phyloP scores from a whole-genome alignment of 2,888 invertebrate genomes.

The Lepetodrilus schrolli region DNA sequence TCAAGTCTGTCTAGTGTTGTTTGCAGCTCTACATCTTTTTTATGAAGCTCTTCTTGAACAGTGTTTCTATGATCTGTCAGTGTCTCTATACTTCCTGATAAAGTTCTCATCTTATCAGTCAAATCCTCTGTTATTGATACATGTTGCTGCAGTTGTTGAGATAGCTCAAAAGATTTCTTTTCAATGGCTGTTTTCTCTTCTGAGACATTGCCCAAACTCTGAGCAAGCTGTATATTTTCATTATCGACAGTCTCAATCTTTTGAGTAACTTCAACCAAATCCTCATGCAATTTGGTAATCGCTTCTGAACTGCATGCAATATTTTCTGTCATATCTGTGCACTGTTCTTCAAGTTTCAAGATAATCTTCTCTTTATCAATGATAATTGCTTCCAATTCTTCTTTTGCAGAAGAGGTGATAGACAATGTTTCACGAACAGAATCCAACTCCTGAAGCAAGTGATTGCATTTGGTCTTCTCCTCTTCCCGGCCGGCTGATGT shows the following conservation, averaged over 20 bases:
- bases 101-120: neutral
- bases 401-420: neutral
- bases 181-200: neutral
- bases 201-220: constrained; percentile 6
- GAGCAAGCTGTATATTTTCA: neutral
- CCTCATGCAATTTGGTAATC: constrained; percentile 3
- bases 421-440: neutral
- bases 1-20: neutral
- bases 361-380: neutral
- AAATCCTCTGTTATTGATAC: neutral
- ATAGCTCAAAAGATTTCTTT: neutral
- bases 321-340: neutral
- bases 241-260: constrained; percentile 1
- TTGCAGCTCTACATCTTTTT: neutral
- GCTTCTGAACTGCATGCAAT: neutral
- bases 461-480: neutral
- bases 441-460: neutral
- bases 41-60: neutral
- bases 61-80: constrained; percentile 7
- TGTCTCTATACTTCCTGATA: neutral
- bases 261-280: neutral
- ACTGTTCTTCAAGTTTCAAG: neutral
- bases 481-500: neutral
- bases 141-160: neutral
- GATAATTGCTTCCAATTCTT: neutral